A percentile compares a stretch with the other conserved stretches of the same genome.
phyloP scores from a whole-genome alignment of 1,140 invertebrate genomes.

The Diachasmimorpha longicaudata region DNA sequence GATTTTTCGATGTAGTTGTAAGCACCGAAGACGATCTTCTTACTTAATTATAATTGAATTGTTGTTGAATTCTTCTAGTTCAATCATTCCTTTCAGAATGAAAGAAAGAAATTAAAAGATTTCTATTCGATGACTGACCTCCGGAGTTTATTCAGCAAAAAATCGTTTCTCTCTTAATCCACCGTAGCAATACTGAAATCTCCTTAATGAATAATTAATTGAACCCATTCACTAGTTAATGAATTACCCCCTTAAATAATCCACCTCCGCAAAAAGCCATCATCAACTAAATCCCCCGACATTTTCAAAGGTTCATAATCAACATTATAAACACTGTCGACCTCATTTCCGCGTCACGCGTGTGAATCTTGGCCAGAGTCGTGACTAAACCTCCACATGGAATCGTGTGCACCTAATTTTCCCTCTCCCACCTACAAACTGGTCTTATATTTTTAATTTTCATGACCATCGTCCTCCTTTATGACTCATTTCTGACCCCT shows the following conservation, averaged over 20 bases:
- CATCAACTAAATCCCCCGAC: not conserved
- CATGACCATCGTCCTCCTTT: not conserved
- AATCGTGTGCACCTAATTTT: not conserved
- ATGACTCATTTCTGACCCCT: conserved; percentile 1
- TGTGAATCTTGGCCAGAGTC: conserved; percentile 17
- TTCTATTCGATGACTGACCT: too few relatives aligned
- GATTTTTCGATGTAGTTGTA: not conserved
- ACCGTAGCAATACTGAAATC: not conserved
- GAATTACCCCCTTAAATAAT: not conserved
- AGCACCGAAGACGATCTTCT: not conserved
- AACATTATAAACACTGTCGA: conserved; percentile 13
- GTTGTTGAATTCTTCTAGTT: not conserved
- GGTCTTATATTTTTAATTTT: conserved; percentile 12
- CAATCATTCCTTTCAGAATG: not conserved
- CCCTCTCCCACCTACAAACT: conserved; percentile 1
- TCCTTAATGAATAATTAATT: not conserved
- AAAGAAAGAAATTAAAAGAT: too few relatives aligned
- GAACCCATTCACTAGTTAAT: not conserved
- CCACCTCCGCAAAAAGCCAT: not conserved
- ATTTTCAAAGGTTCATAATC: conserved; percentile 9
- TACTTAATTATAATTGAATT: not conserved
- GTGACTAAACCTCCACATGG: conserved; percentile 15
- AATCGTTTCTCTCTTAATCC: not conserved
- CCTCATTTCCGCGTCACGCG: conserved; percentile 15
- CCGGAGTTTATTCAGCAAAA: too few relatives aligned